phyloP scores from a whole-genome alignment of 2,113 vertebrate species.

The Anoura caudifer region DNA sequence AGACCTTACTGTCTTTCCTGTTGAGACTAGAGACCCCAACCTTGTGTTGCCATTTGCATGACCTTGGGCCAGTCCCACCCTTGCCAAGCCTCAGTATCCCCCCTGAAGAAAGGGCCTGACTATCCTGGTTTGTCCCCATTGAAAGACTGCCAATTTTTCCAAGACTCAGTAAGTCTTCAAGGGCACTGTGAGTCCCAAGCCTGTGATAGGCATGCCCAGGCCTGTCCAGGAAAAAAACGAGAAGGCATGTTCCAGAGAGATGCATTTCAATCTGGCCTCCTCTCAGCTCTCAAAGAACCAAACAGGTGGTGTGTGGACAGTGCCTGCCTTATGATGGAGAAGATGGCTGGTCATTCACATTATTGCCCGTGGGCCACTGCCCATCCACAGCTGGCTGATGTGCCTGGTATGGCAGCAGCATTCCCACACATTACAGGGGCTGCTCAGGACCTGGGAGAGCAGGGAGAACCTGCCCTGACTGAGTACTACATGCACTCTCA shows the following conservation, averaged over 20 bases:
- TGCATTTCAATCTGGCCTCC: not conserved
- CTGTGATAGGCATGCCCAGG: not conserved
- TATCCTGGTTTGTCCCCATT: not conserved
- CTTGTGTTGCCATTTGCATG: not conserved
- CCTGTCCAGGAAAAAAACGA: not conserved
- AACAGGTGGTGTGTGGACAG: too few relatives aligned
- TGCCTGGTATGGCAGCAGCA: not conserved
- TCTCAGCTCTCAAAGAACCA: not conserved
- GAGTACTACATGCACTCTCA: not conserved
- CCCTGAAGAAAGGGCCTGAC: not conserved
- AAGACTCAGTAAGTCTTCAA: not conserved
- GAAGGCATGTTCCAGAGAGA: not conserved
- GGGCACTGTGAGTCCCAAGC: not conserved
- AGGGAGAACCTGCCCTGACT: not conserved
- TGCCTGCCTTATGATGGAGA: not conserved
- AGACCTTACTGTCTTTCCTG: not conserved
- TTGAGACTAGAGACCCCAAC: not conserved
- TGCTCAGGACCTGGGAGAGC: not conserved
- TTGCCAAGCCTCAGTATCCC: not conserved
- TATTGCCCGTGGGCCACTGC: not conserved
- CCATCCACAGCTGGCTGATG: not conserved
- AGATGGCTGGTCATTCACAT: not conserved
- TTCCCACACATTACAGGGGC: not conserved
- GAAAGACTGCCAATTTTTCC: not conserved
- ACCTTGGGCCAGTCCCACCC: too few relatives aligned